Conservation (phyloP, 2,113 vertebrate species). For the Bungarus multicinctus region DNA sequence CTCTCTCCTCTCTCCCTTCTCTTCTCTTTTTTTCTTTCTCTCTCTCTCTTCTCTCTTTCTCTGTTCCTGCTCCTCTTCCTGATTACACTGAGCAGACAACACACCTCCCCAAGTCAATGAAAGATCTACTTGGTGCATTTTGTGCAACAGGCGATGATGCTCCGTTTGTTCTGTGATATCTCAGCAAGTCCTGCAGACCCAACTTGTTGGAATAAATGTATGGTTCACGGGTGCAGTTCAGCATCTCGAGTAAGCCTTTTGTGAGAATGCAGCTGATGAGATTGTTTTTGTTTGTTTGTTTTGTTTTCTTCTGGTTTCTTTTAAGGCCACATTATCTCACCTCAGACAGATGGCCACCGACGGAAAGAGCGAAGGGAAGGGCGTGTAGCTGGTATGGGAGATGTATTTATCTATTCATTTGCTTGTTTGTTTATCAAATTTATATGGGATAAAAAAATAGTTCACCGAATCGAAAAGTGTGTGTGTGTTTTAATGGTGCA, state of each 20-base stretch:
- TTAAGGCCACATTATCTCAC: neutral
- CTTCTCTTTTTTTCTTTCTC: conserved; percentile 1
- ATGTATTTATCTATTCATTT: neutral
- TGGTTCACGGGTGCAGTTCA: neutral
- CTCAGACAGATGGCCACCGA: neutral
- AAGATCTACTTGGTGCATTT: neutral
- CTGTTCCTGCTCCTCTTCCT: neutral
- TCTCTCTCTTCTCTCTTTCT: conserved; percentile 31
- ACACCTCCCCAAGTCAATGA: neutral
- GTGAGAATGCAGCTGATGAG: neutral
- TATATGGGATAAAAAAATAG: neutral
- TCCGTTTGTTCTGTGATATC: neutral
- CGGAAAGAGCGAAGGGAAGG: neutral
- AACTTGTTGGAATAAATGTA: neutral
- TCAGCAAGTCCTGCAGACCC: neutral
- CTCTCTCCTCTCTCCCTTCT: conserved; percentile 42
- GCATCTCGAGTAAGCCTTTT: neutral
- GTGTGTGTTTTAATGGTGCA: no score
- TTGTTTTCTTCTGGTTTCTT: neutral
- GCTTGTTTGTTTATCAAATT: neutral
- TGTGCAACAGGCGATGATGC: neutral
- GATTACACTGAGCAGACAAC: neutral
- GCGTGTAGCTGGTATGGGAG: neutral
- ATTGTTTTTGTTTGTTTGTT: neutral
- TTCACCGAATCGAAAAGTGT: neutral